Evolutionary conservation across 1,140 invertebrate species (phyloP).

Genomic region (Meloidogyne floridensis): DNA sequence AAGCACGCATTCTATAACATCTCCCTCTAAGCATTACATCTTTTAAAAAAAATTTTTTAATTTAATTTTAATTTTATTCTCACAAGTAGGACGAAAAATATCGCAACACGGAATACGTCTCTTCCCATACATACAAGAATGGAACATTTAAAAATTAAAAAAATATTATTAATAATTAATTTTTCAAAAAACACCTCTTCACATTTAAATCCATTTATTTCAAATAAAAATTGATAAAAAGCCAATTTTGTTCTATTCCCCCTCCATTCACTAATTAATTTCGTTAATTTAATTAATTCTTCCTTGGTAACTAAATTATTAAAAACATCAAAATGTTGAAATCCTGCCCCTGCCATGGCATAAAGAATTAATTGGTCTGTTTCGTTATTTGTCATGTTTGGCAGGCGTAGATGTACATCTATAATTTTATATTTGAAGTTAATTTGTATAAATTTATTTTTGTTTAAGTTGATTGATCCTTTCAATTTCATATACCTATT

Average conservation of each 20-base stretch:
- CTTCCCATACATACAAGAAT: conserved; percentile 34
- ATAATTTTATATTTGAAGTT: not conserved
- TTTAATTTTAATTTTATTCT: not conserved
- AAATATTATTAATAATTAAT: not conserved
- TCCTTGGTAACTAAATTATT: conserved; percentile 16
- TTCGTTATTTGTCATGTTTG: conserved; percentile 8
- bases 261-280: conserved; percentile 31
- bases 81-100: conserved; percentile 29
- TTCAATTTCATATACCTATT: no score
- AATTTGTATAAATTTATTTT: not conserved
- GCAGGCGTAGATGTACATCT: conserved; percentile 29
- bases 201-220: conserved; percentile 43
- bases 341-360: conserved; percentile 40
- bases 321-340: conserved; percentile 35
- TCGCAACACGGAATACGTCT: conserved; percentile 38
- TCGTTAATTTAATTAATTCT: conserved; percentile 29
- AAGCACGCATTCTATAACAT: conserved; percentile 42
- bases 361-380: conserved; percentile 31
- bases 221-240: conserved; percentile 47
- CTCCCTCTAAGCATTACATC: conserved; percentile 51
- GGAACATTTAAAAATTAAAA: conserved; percentile 34
- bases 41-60: conserved; percentile 9
- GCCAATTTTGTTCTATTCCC: conserved; percentile 18
- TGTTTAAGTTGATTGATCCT: no score
- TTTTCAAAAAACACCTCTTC: conserved; percentile 35